Base-by-base conservation (phyloP, 2,113 vertebrate genomes). In the Larimichthys polyactis region DNA sequence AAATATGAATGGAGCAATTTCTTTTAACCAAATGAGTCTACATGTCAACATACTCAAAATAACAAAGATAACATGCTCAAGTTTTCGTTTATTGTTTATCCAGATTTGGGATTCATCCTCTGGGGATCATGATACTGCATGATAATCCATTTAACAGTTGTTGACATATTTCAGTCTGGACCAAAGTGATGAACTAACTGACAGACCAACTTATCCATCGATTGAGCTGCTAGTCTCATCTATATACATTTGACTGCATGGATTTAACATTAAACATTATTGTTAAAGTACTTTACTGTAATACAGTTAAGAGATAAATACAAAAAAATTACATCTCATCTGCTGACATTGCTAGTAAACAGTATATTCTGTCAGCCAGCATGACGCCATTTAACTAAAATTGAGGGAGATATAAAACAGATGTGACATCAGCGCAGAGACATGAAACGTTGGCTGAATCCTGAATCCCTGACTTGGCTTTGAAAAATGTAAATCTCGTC, bases 341-440 rank as follows among this genome's bases (percentile, higher is more conserved):
- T 4, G 55, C 46, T 71, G 59, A 71, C 46, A 54, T 16, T 60
- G 44, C 51, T 40, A 15, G 15, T 60, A 27, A 79, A 63, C 62
- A 19, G 27, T 6, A 20, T 77, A 22, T 0, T 22, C 54, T 64
- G 49, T 44, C 17, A 71, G 60, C 58, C 78, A 17, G 2, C 27
- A 22, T 44, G 79, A 75, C 40, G 15, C 82, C 51, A 43, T 22
- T 12, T 27, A 71, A 43, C 76, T 51, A 0, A 52, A 81, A 76
- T 10, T 4, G 3, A 63, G 17, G 54, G 54, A 75, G 63, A 81
- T 73, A 27, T 32, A 65, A 79, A 90, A 54, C 76, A 82, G 80
- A 82, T 78, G 84, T 55, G 60, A 46, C 58, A 69, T 65, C 15
- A 75, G 24, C 15, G 70, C 67, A 65, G 54, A 71, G 49, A 81